Evolutionary conservation across 2,797 vertebrate genomes (phyloP).

Genomic region (Poeciliopsis infans): DNA sequence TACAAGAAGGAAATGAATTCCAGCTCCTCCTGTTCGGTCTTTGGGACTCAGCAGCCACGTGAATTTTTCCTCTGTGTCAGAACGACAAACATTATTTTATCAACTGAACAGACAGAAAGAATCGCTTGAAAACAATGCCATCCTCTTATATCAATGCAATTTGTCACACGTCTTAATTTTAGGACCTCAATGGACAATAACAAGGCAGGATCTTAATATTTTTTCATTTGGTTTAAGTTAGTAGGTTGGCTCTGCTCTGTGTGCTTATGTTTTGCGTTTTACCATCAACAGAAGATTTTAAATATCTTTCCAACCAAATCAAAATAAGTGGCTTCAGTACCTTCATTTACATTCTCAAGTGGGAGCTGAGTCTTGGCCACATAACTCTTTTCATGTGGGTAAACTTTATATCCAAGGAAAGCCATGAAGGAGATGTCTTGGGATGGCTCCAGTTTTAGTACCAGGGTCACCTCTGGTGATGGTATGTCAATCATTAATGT

Average conservation of each 20-base stretch:
- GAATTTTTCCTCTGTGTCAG: conserved; percentile 80
- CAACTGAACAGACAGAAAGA: neutral
- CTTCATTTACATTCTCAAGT: conserved; percentile 73
- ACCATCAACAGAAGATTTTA: neutral
- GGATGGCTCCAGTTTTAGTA: conserved; percentile 87
- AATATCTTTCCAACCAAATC: neutral
- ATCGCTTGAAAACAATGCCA: neutral
- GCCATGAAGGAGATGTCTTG: conserved; percentile 82
- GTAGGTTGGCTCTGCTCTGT: neutral
- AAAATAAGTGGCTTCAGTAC: conserved; percentile 5
- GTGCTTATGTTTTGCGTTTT: neutral
- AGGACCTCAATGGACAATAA: neutral
- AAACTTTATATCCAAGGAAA: conserved; percentile 85
- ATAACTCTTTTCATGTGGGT: conserved; percentile 83
- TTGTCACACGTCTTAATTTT: neutral
- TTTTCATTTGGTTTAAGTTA: neutral
- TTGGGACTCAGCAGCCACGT: conserved; percentile 89
- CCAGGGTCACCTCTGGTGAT: conserved; percentile 81
- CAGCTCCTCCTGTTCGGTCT: conserved; percentile 80
- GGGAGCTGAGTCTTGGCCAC: conserved; percentile 81
- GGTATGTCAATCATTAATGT: conserved; percentile 87
- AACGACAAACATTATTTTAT: conserved; percentile 16
- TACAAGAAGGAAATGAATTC: conserved; percentile 86
- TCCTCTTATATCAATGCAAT: too few species aligned
- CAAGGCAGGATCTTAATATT: neutral